Conservation (phyloP, 2,113 vertebrate genomes). For the Eurystomus gularis region DNA sequence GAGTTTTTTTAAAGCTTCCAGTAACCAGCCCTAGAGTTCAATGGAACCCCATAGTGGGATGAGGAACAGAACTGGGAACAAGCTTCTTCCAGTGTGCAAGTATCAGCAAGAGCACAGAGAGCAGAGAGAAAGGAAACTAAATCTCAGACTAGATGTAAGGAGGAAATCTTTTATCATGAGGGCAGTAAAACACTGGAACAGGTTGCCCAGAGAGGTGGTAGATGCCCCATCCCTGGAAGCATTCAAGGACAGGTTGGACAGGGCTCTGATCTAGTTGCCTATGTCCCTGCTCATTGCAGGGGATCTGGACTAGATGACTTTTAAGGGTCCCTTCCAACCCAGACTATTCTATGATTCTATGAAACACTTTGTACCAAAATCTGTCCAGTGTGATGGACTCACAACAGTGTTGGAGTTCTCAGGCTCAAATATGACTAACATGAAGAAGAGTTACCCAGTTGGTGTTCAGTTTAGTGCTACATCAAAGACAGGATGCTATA, state of each 20-base stretch:
- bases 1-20: neutral
- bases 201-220: neutral
- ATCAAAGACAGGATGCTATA: neutral
- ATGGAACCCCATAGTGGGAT: neutral
- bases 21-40: neutral
- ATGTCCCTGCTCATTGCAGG: neutral
- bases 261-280: neutral
- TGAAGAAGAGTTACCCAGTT: neutral
- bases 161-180: accelerated
- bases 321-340: neutral
- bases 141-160: neutral
- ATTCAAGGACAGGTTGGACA: accelerated
- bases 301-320: neutral
- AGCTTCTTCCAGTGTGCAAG: neutral
- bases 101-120: neutral
- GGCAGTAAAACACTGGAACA: neutral
- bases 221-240: neutral
- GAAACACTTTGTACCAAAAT: neutral
- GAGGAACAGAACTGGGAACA: neutral
- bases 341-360: neutral
- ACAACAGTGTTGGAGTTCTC: neutral
- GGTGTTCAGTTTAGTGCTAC: neutral
- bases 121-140: neutral
- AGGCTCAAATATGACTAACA: neutral
- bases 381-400: neutral